Evolutionary conservation across 2,797 vertebrate species (phyloP).

Genomic region (Lagodon rhomboides): DNA sequence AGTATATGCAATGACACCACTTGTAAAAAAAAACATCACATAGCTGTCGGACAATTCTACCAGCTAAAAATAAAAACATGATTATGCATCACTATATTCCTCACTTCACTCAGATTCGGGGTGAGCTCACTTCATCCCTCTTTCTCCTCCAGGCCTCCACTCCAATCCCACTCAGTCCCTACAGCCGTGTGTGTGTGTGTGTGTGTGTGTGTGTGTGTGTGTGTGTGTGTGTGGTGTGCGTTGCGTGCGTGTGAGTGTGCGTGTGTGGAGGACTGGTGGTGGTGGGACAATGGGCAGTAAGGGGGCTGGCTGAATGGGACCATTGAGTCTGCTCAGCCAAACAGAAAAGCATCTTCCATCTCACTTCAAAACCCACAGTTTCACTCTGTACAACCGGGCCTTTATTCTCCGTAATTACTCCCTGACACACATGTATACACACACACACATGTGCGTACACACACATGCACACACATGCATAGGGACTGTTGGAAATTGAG

Average conservation of each 20-base stretch:
- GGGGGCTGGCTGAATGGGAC: conserved; percentile 89
- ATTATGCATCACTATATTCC: conserved; percentile 5
- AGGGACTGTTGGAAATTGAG: not conserved
- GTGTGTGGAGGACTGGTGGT: conserved; percentile 74
- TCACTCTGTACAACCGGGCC: conserved; percentile 89
- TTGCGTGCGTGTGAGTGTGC: conserved; percentile 59
- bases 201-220: conserved; percentile 66
- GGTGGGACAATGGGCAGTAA: conserved; percentile 87
- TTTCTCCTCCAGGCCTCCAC: conserved; percentile 58
- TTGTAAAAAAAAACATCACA: too few species aligned
- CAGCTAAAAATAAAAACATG: too few species aligned
- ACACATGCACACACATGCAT: not conserved
- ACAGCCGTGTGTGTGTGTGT: conserved; percentile 69
- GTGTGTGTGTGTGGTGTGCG: conserved; percentile 72
- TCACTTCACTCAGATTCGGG: conserved; percentile 53
- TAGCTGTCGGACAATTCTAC: too few species aligned
- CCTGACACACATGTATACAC: conserved; percentile 69
- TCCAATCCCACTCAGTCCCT: conserved; percentile 52
- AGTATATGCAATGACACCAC: too few species aligned
- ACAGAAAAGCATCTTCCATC: conserved; percentile 93
- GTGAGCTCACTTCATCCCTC: conserved; percentile 45
- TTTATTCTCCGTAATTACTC: conserved; percentile 91
- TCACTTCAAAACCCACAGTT: conserved; percentile 88
- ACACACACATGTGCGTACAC: conserved; percentile 30
- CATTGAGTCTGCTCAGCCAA: conserved; percentile 94